Evolutionary conservation across 2,113 vertebrate species (phyloP), one percentile per base, ranked within the genome.

Genomic region (Turdus rufiventris): DNA sequence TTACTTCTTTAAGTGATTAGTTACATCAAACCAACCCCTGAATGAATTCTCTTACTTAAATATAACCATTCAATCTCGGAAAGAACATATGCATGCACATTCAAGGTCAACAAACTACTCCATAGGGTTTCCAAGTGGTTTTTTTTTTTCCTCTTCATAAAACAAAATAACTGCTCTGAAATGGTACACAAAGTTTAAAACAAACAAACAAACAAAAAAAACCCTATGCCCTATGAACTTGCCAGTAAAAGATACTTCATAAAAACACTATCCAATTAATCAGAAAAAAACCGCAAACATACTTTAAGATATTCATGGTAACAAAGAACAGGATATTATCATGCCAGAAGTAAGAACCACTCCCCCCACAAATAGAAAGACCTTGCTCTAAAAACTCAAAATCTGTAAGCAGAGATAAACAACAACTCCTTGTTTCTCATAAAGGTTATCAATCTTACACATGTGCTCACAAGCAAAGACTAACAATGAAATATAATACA

Each of bases 221-320:
- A 51, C 38, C 38, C 38, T 38, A 71, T 42, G 1, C 68, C 34
- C 17, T 8, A 60, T 5, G 14, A 77, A 50, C 17, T 70, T 61
- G 50, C 19, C 25, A 65, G 34, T 57, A 78, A 63, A 54, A 54
- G 5, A 17, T 10, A n/a, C 28, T 88, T 82, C 33, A 66, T 8
- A 47, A 14, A 14, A 89, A 47, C 4, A 45, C 21, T 57, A 56
- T 4, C 20, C 31, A 75, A 57, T 17, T 75, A 15, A 58, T 38
- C 1, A 48, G 51, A 51, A 63, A 54, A 36, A 29, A 62, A 23
- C 0, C 0, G 0, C 14, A 53, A 58, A 34, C 1, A 19, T 47
- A 81, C 68, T 85, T 78, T 56, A 67, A 84, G 24, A 56, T 19
- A 57, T 11, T 61, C 7, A 38, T 5, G 25, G 26, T 16, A 86